Percentiles rank a stretch among this genome's conserved stretches.
Evolutionary conservation across 2,888 invertebrate genomes (phyloP).

Genomic region (Agrochola litura): DNA sequence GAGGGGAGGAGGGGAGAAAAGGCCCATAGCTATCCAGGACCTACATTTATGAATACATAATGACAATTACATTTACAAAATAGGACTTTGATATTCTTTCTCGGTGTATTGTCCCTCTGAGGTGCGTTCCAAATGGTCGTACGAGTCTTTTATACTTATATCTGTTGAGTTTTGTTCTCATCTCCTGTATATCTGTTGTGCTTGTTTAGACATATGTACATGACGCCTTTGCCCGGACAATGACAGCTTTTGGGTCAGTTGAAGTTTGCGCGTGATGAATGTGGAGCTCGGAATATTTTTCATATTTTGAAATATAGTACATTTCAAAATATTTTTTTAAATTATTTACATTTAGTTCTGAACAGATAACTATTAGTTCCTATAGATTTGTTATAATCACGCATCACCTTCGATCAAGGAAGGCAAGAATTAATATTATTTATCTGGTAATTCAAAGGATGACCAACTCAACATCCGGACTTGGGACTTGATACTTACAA

Average conservation of each 20-base stretch:
- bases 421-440: not conserved
- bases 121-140: conserved; percentile 49
- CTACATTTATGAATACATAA: conserved; percentile 72
- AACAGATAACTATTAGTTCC: no score
- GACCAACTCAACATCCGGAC: not conserved
- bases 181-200: conserved; percentile 11
- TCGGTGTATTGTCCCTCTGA: conserved; percentile 61
- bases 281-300: not conserved
- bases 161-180: conserved; percentile 34
- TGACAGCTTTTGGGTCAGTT: conserved; percentile 36
- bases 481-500: not conserved
- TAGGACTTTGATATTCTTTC: conserved; percentile 62
- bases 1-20: conserved; percentile 2
- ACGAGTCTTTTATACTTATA: conserved; percentile 40
- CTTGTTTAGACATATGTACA: conserved; percentile 2
- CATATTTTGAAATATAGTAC: conserved; percentile 3
- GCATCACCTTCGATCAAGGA: no score
- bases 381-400: not conserved
- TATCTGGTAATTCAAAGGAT: not conserved
- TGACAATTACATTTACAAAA: conserved; percentile 68
- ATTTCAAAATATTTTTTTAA: no score
- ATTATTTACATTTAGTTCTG: no score
- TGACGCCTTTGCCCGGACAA: not conserved
- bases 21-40: conserved; percentile 56
- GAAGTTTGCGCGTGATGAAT: conserved; percentile 8